Evolutionary conservation across 2,113 vertebrate species (phyloP), one percentile per base, ranked within the genome.

Genomic region (Jaculus jaculus): DNA sequence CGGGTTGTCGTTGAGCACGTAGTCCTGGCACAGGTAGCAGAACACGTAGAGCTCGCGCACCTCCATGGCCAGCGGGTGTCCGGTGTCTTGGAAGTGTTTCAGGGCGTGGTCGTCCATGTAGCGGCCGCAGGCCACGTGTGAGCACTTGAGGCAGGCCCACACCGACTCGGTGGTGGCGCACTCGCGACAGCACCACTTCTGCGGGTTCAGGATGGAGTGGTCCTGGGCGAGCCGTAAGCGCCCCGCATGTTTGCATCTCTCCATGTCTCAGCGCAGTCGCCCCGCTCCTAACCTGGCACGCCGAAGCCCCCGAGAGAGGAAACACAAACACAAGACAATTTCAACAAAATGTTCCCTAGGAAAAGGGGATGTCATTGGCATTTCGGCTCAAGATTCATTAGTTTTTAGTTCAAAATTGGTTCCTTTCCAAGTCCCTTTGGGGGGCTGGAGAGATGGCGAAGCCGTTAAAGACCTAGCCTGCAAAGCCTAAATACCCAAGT

Each of bases 61-160:
- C 79, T 99, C 99, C 99, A 99, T 99, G 51, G 99, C 99, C 96
- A 99, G 85, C 0, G 99, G 99, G 97, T 99, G 99, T 58, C 98
- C 98, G 1, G 98, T 99, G 97, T 99, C 98, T 96, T 99, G 98
- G 95, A 99, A 99, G 98, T 99, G 99, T 96, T 98, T 97, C 91
- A 99, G 98, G 1, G 99, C 99, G 97, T 99, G 99, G 97, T 99
- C 98, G 90, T 99, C 99, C 47, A 99, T 98, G 98, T 99, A 99
- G 83, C 98, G 98, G 66, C 99, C 99, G 54, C 99, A 99, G 54
- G 99, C 99, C 94, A 99, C 99, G 51, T 99, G 99, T 1, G 99
- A 98, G 98, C 99, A 99, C 98, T 99, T 99, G 93, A 99, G 99
- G 95, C 99, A 99, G 85, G 99, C 99, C 99, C 99, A 99, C 96